phyloP scores from a whole-genome alignment of 2,797 vertebrate genomes.

The Labroides dimidiatus region DNA sequence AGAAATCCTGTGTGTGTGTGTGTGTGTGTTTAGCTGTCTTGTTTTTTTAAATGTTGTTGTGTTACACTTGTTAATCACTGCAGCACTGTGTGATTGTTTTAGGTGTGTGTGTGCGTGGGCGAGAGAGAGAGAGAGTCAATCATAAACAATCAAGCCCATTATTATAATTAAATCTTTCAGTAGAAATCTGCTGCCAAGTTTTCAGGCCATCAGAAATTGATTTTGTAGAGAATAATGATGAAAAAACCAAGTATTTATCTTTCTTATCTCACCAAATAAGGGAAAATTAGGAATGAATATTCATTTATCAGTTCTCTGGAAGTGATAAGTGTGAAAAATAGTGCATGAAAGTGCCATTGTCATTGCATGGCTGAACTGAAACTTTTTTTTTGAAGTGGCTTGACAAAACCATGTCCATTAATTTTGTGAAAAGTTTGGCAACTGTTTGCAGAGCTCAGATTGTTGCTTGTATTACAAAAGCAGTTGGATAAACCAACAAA shows the following conservation, averaged over 20 bases:
- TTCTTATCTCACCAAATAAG: slow-evolving; percentile 33
- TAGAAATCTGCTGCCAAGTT: slow-evolving; percentile 37
- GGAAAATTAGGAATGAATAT: slow-evolving; percentile 15
- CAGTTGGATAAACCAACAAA: slow-evolving; percentile 5
- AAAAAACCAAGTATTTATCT: slow-evolving; percentile 33
- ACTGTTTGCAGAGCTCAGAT: neutral
- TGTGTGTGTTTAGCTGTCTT: slow-evolving; percentile 19
- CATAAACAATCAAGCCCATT: slow-evolving; percentile 39
- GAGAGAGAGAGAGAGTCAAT: slow-evolving; percentile 3
- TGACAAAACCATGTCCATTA: neutral
- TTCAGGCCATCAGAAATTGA: slow-evolving; percentile 41
- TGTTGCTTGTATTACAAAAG: slow-evolving; percentile 6
- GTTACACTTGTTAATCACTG: slow-evolving; percentile 38
- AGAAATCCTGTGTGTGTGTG: slow-evolving; percentile 8
- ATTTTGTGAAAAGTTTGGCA: neutral
- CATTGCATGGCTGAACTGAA: neutral
- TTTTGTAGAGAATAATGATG: slow-evolving; percentile 37
- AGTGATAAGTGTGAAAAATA: neutral
- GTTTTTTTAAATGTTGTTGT: slow-evolving; percentile 47
- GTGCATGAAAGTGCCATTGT: neutral
- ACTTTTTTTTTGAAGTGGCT: neutral
- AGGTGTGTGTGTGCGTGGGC: slow-evolving; percentile 1
- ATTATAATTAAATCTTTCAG: slow-evolving; percentile 59
- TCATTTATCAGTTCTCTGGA: neutral
- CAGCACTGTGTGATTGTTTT: slow-evolving; percentile 14